A percentile compares a stretch with the other conserved stretches of the same genome.
Conservation (phyloP, 92 coral and sea anemone genomes). For the Epizoanthus ramosus region DNA sequence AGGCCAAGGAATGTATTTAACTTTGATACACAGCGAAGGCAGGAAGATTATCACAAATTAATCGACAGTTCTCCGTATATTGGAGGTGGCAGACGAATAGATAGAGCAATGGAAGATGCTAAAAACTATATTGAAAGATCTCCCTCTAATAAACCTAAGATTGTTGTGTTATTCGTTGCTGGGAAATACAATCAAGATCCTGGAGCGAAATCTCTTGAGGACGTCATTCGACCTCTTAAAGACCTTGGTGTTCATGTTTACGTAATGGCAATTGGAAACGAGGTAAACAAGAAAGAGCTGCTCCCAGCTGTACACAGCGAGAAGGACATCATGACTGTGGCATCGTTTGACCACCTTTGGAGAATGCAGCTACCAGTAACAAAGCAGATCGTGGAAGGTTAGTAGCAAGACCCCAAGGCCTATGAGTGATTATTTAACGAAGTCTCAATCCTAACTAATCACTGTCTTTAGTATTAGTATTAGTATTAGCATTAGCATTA, state of each 20-base stretch:
- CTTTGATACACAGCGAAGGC: conserved; percentile 55
- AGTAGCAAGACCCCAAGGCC: neutral
- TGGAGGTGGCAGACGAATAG: conserved; percentile 78
- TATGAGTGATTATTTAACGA: too few relatives aligned
- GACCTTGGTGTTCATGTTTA: conserved; percentile 46
- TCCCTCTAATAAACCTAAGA: conserved; percentile 52
- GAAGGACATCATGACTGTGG: neutral
- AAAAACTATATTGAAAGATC: conserved; percentile 56
- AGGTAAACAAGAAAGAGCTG: conserved; percentile 31
- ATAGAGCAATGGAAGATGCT: conserved; percentile 77
- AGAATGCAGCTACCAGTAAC: conserved; percentile 17
- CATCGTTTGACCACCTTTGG: conserved; percentile 34
- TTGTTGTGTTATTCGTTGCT: conserved; percentile 61
- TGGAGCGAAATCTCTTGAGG: conserved; percentile 47
- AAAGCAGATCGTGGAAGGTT: conserved; percentile 14
- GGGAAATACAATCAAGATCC: conserved; percentile 51
- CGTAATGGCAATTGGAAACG: conserved; percentile 45
- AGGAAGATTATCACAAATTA: conserved; percentile 57
- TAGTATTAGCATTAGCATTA: too few relatives aligned
- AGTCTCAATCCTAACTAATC: too few relatives aligned
- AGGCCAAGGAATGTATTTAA: conserved; percentile 52
- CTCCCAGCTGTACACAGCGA: conserved; percentile 13
- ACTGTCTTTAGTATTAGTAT: too few relatives aligned
- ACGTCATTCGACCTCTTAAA: conserved; percentile 47
- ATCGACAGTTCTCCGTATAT: conserved; percentile 56